Percentiles rank a stretch among this genome's conserved stretches.
phyloP scores from a whole-genome alignment of 2,113 vertebrate genomes.

The Ammodytes marinus region DNA sequence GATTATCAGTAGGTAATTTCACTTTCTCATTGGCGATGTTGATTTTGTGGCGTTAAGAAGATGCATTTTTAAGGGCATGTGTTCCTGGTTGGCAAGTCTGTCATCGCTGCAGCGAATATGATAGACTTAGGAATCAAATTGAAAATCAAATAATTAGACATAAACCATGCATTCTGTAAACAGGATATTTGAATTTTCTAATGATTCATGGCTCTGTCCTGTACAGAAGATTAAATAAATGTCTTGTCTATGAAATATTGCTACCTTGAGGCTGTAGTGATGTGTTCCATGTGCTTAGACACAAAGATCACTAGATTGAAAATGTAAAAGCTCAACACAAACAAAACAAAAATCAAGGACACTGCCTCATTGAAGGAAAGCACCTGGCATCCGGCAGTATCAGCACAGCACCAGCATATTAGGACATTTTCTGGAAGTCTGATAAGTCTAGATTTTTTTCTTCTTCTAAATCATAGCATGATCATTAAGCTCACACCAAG shows the following conservation, averaged over 20 bases:
- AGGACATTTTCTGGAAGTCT: background rate
- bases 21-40: background rate
- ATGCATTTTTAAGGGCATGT: slow-evolving; percentile 6
- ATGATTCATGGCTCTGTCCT: slow-evolving; percentile 15
- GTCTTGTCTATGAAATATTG: slow-evolving; percentile 34
- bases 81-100: slow-evolving; percentile 21
- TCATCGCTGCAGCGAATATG: slow-evolving; percentile 10
- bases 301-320: slow-evolving; percentile 35
- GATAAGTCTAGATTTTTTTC: slow-evolving; percentile 4
- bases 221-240: slow-evolving; percentile 44
- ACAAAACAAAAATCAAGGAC: slow-evolving; percentile 21
- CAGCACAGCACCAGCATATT: background rate
- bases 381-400: slow-evolving; percentile 22
- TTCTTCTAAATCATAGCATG: background rate
- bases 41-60: background rate
- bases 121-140: slow-evolving; percentile 7
- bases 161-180: slow-evolving; percentile 17
- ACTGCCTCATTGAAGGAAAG: slow-evolving; percentile 12
- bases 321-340: slow-evolving; percentile 44
- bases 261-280: slow-evolving; percentile 29
- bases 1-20: background rate
- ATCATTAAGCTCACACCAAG: background rate
- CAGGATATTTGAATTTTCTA: slow-evolving; percentile 44
- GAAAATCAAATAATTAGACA: slow-evolving; percentile 30
- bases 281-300: slow-evolving; percentile 27